Evolutionary conservation across 2,797 vertebrate genomes (phyloP).

Genomic region (Pseudopleuronectes americanus): DNA sequence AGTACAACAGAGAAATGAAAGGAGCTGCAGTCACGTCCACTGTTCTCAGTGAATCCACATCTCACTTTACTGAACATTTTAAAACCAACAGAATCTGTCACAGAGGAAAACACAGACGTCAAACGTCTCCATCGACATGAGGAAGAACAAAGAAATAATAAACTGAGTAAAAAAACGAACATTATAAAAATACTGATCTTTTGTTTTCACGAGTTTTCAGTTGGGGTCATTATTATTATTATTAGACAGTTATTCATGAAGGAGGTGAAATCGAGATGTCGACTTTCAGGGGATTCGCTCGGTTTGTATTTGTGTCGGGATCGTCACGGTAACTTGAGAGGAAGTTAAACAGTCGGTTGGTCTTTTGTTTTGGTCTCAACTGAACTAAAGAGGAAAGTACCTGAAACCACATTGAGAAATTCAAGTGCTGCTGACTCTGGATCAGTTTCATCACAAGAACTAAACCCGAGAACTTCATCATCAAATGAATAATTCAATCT

Average conservation of each 20-base stretch:
- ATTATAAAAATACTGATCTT: not conserved
- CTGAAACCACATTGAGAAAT: slow-evolving; percentile 37
- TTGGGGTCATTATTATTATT: too few relatives aligned
- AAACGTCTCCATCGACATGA: slow-evolving; percentile 5
- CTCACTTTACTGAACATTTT: slow-evolving; percentile 40
- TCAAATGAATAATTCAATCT: too few relatives aligned
- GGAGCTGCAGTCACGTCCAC: slow-evolving; percentile 55
- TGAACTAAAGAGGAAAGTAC: slow-evolving; percentile 44
- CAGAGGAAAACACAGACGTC: slow-evolving; percentile 11
- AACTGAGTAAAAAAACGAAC: not conserved
- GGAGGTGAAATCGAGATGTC: not conserved
- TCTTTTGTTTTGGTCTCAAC: not conserved
- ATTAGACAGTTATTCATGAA: not conserved
- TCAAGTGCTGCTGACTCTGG: not conserved
- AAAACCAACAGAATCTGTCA: slow-evolving; percentile 34
- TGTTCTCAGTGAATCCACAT: slow-evolving; percentile 17
- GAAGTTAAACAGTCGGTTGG: too few relatives aligned
- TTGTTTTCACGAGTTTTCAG: not conserved
- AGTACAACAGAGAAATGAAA: slow-evolving; percentile 75
- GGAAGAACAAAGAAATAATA: not conserved
- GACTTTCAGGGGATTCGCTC: not conserved
- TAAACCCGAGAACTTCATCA: too few relatives aligned
- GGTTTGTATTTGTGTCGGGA: not conserved
- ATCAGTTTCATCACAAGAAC: not conserved
- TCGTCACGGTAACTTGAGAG: not conserved